Base-by-base conservation (phyloP, 1,140 invertebrate species). In the Thaumetopoea pityocampa region DNA sequence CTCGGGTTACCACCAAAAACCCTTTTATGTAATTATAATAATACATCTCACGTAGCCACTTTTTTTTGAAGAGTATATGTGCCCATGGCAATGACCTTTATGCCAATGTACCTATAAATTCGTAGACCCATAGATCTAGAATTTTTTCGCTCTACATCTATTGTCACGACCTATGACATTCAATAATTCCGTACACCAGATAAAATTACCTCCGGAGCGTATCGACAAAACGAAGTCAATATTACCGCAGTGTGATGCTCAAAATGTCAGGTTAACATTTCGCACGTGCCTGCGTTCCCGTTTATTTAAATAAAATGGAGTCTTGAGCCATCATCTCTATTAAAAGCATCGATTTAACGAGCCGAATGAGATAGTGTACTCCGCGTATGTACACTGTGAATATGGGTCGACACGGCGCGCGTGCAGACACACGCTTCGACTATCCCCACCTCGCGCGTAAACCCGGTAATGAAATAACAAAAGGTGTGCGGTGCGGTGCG, bases 341-440 rank as follows among this genome's bases (percentile, higher is more conserved):
- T 74, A 74, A 72, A 72, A 72, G 66, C 69, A 65, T 72, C 61
- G 68, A 72, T 70, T 69, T 68, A 71, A 71, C 70, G 61, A 70
- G 65, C 59, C 61, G 61, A 71, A 70, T 69, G 65, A 67, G 63
- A 73, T 57, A 51, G 65, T 61, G 54, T 56, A 60, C 49, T 56
- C 47, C 33, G 50, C 28, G 37, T 38, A 43, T 38, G 30, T 38
- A 51, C 54, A 51, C 51, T 51, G 61, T 74, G 54, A 74, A 74
- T 74, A 78, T 74, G 62, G 68, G 66, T 70, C 67, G 70, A 43
- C 45, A 17, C 33, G 8, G 17, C 19, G 30, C 35, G 43, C 34
- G 27, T 45, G 34, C 26, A 9, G 10, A 20, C 27, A n/a, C n/a
- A 12, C 8, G 19, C 33, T 45, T 19, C 18, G 18, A 19, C 15